These are phyloP conservation scores for Nemotelus nigrinus DNA, from an alignment of 2,888 invertebrate genomes.

Conservation along the genomic window DNA sequence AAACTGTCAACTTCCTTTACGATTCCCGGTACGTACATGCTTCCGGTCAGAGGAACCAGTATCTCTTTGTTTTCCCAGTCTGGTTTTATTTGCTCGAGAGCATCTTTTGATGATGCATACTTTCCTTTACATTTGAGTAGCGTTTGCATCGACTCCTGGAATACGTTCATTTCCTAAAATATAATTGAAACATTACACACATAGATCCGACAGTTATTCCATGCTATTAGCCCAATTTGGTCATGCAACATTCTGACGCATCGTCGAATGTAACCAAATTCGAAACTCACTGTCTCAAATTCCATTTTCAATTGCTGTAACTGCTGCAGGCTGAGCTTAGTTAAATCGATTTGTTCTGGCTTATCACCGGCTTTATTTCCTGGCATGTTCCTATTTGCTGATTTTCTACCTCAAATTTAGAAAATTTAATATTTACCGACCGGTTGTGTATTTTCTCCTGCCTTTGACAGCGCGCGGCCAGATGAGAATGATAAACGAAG, in stretches of 20 bases:
- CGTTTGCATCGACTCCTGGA: conserved; percentile 89
- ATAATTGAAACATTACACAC: conserved; percentile 34
- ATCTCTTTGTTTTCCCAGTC: conserved; percentile 84
- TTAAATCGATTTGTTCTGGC: conserved; percentile 81
- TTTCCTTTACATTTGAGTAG: conserved; percentile 90
- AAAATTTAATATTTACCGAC: conserved; percentile 29
- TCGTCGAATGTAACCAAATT: neutral
- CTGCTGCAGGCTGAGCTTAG: conserved; percentile 81
- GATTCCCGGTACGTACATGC: conserved; percentile 96
- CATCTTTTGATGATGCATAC: conserved; percentile 88
- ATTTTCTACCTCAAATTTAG: neutral
- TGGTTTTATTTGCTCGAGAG: conserved; percentile 81
- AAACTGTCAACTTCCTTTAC: conserved; percentile 86
- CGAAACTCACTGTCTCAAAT: conserved; percentile 77
- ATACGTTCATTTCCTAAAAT: conserved; percentile 82
- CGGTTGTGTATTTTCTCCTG: neutral
- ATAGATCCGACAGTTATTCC: neutral
- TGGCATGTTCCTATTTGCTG: conserved; percentile 48
- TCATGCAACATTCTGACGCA: conserved; percentile 18
- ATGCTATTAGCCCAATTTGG: conserved; percentile 1
- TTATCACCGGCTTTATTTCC: conserved; percentile 70
- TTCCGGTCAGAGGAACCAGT: conserved; percentile 93
- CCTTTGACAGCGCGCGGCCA: conserved; percentile 24
- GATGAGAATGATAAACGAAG: neutral
- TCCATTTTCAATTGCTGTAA: conserved; percentile 86